Evolutionary conservation across 2,113 vertebrate species (phyloP), one percentile per base, ranked within the genome.

Genomic region (Cyanoliseus patagonus): DNA sequence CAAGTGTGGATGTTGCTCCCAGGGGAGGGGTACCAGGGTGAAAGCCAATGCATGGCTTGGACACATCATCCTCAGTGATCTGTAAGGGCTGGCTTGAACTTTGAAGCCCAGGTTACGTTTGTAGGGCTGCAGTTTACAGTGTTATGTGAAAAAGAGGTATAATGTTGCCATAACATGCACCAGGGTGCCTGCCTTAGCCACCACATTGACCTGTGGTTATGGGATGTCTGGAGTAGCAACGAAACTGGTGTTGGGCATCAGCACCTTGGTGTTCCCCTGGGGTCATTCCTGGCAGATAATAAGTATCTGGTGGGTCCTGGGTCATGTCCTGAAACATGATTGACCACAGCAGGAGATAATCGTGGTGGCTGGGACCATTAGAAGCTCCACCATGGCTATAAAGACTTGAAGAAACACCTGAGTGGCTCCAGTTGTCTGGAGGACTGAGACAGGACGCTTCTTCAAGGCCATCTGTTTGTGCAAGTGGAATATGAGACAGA

Each of bases 401-500:
- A 57, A 31, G 55, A 5, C 68, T 83, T 27, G 33, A 75, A 59
- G 51, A 30, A 35, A 57, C 42, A 49, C 14, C 8, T 4, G 23
- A 41, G 47, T 20, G 85, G 44, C 83, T 95, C 68, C 13, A 2
- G 18, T 22, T 92, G 85, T 83, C 90, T 94, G 88, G 11, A 8
- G 37, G 55, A 66, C 75, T 35, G 35, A 67, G 69, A 79, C 69
- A 49, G 55, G 52, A 19, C 0, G 1, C 73, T 88, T 80, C 76
- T 92, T 33, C 64, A 8, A 82, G 52, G 91, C 55, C 68, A 62
- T 47, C 47, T 64, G 42, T 63, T 79, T 72, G 69, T 3, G 14
- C 86, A 79, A 67, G 77, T 94, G 78, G n/a, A 94, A 96, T 89
- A 41, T 62, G 57, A 85, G 89, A 46, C 89, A 92, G 96, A 94